Evolutionary conservation across 2,113 vertebrate genomes (phyloP).

Genomic region (Sceloporus undulatus): DNA sequence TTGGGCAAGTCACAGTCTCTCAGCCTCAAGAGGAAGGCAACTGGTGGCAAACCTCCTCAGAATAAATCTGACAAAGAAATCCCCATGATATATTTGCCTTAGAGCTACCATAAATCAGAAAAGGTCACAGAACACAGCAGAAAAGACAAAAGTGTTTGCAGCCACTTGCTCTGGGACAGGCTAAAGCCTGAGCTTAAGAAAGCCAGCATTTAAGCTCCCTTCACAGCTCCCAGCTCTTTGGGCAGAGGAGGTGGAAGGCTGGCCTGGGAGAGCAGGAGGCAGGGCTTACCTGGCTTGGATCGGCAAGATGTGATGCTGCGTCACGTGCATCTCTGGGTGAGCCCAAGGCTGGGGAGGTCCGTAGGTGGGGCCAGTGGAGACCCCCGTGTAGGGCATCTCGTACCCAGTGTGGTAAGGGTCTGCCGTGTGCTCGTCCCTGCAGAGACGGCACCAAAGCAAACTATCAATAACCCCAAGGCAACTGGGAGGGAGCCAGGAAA

Average conservation of each 20-base stretch:
- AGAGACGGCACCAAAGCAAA: neutral
- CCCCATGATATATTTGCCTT: too few relatives aligned
- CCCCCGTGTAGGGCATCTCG: constrained; percentile 88
- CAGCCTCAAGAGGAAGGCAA: too few relatives aligned
- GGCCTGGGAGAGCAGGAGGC: too few relatives aligned
- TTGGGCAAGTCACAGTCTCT: too few relatives aligned
- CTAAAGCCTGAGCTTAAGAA: neutral
- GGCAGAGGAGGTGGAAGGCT: accelerated
- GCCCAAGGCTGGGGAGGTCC: constrained; percentile 94
- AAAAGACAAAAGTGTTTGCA: neutral
- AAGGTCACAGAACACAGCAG: too few relatives aligned
- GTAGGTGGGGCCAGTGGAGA: constrained; percentile 89
- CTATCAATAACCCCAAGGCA: neutral
- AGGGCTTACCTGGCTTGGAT: constrained; percentile 89
- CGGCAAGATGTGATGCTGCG: constrained; percentile 89
- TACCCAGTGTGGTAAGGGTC: constrained; percentile 92
- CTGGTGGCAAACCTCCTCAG: too few relatives aligned
- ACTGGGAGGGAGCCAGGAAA: neutral
- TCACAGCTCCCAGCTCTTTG: too few relatives aligned
- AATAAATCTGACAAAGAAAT: too few relatives aligned
- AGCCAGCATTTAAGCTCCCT: neutral
- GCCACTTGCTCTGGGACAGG: neutral
- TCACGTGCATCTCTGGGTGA: constrained; percentile 90
- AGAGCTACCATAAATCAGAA: too few relatives aligned
- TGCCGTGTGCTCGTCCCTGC: constrained; percentile 90